phyloP scores from a whole-genome alignment of 2,797 vertebrate species.

The Miichthys miiuy region DNA sequence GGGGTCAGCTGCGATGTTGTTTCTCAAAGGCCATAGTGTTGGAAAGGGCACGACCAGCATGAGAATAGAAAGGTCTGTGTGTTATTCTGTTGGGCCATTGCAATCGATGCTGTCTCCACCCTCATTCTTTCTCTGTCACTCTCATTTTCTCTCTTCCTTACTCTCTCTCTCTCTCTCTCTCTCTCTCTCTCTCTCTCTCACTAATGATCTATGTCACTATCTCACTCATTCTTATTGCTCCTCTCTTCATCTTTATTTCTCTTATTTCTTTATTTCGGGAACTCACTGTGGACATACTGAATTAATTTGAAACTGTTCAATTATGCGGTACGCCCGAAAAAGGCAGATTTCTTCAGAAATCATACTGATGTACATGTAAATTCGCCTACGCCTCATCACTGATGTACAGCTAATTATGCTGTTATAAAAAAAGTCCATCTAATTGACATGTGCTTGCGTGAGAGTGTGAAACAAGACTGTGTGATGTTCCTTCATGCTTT shows the following conservation, averaged over 20 bases:
- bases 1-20: slow-evolving; percentile 65
- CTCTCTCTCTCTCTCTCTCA: slow-evolving; percentile 4
- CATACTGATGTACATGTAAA: slow-evolving; percentile 41
- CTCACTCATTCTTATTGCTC: slow-evolving; percentile 39
- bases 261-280: slow-evolving; percentile 37
- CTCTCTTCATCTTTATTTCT: slow-evolving; percentile 49
- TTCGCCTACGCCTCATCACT: slow-evolving; percentile 42
- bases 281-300: slow-evolving; percentile 29
- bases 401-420: slow-evolving; percentile 47
- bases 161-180: slow-evolving; percentile 9
- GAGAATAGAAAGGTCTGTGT: slow-evolving; percentile 71
- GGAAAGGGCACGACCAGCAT: slow-evolving; percentile 71
- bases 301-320: slow-evolving; percentile 59
- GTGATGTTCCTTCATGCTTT: not conserved
- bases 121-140: slow-evolving; percentile 44
- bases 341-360: slow-evolving; percentile 26
- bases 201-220: slow-evolving; percentile 47
- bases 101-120: slow-evolving; percentile 61
- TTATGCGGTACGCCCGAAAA: slow-evolving; percentile 38
- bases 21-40: slow-evolving; percentile 63
- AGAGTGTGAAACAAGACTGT: slow-evolving; percentile 24
- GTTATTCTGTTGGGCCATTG: slow-evolving; percentile 57
- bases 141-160: slow-evolving; percentile 40
- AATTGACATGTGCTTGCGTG: slow-evolving; percentile 26
- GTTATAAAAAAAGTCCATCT: slow-evolving; percentile 46